These are phyloP conservation scores for Drosophila neutralis DNA, from an alignment of 2,888 invertebrate genomes.

Conservation along the genomic window DNA sequence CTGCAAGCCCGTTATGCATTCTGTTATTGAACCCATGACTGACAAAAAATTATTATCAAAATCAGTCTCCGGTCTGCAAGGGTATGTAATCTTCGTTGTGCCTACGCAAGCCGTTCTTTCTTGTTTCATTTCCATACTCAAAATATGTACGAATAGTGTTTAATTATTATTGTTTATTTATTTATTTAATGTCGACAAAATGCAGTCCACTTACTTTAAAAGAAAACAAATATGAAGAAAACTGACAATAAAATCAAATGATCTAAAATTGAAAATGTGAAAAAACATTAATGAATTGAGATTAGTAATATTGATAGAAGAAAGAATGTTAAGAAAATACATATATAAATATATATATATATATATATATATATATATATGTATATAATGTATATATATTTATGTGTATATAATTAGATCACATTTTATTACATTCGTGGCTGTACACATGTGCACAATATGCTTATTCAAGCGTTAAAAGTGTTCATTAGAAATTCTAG, in stretches of 20 bases:
- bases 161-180: background rate
- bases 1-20: background rate
- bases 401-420: background rate
- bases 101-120: background rate
- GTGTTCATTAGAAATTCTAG: slow-evolving; percentile 25
- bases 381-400: background rate
- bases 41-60: background rate
- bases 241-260: background rate
- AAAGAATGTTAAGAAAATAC: too few species aligned
- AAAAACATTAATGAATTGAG: background rate
- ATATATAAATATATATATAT: background rate
- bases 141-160: background rate
- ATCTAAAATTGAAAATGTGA: background rate
- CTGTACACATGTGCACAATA: background rate
- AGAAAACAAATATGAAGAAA: background rate
- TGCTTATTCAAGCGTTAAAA: slow-evolving; percentile 11
- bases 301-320: too few species aligned
- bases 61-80: background rate
- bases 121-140: background rate
- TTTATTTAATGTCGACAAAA: background rate
- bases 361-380: background rate
- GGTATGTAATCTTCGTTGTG: background rate
- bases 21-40: background rate
- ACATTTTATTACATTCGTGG: background rate
- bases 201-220: background rate